phyloP scores from a whole-genome alignment of 1,140 invertebrate species.

The Macrostomum lignano region DNA sequence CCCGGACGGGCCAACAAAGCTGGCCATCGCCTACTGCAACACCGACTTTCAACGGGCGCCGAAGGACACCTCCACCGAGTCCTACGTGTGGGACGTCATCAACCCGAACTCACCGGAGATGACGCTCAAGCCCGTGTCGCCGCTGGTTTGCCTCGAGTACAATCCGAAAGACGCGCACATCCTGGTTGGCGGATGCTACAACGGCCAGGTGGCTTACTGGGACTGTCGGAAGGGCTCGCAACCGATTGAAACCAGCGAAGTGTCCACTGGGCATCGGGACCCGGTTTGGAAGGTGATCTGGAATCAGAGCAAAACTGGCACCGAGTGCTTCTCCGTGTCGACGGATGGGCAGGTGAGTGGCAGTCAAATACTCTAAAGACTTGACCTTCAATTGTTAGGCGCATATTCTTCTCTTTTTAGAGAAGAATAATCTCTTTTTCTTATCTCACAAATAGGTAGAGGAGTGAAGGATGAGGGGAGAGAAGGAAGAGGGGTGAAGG shows the following conservation, averaged over 20 bases:
- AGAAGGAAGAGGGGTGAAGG: too few species aligned
- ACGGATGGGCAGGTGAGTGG: slow-evolving; percentile 54
- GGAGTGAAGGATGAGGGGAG: too few species aligned
- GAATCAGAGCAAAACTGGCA: slow-evolving; percentile 28
- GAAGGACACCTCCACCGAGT: slow-evolving; percentile 35
- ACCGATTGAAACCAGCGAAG: slow-evolving; percentile 23
- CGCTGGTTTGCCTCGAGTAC: slow-evolving; percentile 57
- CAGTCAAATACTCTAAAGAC: too few species aligned
- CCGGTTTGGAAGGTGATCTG: slow-evolving; percentile 26
- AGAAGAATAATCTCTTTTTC: too few species aligned
- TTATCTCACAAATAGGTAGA: too few species aligned
- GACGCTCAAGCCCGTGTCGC: slow-evolving; percentile 37
- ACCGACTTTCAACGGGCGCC: slow-evolving; percentile 42
- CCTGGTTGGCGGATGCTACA: slow-evolving; percentile 53
- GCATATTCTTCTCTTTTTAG: too few species aligned
- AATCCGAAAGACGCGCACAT: slow-evolving; percentile 61
- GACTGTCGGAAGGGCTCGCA: slow-evolving; percentile 27
- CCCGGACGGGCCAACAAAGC: slow-evolving; percentile 42
- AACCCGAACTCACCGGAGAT: slow-evolving; percentile 60
- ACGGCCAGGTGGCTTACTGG: slow-evolving; percentile 41
- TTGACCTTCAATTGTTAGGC: too few species aligned
- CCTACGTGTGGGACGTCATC: slow-evolving; percentile 69
- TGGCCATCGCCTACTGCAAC: slow-evolving; percentile 60
- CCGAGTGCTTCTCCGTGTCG: slow-evolving; percentile 50
- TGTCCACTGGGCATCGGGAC: slow-evolving; percentile 26